These are phyloP conservation scores for Notospermus geniculatus DNA, from an alignment of 1,140 invertebrate genomes.

Conservation along the genomic window DNA sequence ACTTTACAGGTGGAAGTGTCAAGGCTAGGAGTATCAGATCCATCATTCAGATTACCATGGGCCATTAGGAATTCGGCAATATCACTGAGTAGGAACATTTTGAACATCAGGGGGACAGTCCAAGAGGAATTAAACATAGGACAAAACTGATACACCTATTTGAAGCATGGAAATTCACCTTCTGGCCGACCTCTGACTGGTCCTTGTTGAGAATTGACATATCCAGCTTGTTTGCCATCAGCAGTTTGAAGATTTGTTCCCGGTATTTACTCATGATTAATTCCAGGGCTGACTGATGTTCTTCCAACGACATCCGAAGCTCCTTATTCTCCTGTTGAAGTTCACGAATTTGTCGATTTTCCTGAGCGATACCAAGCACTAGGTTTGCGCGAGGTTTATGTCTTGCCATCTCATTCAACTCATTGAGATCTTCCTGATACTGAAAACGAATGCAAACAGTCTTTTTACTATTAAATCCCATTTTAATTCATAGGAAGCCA, in stretches of 20 bases:
- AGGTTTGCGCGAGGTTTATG: conserved; percentile 83
- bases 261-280: conserved; percentile 97
- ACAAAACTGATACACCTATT: no score
- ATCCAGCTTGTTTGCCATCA: conserved; percentile 73
- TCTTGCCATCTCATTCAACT: conserved; percentile 83
- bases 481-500: no score
- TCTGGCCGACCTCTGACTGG: conserved; percentile 64
- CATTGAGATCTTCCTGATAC: conserved; percentile 90
- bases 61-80: no score
- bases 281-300: conserved; percentile 90
- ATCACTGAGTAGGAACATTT: no score
- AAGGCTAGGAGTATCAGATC: no score
- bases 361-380: conserved; percentile 85
- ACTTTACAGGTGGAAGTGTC: no score
- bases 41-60: no score
- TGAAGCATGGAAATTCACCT: no score
- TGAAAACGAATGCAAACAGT: conserved; percentile 54
- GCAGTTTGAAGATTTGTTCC: conserved; percentile 81
- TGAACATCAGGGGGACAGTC: no score
- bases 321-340: conserved; percentile 89
- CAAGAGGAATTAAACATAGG: no score
- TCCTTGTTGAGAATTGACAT: conserved; percentile 56
- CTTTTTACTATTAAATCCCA: no score
- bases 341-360: conserved; percentile 74
- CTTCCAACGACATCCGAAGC: conserved; percentile 81